Evolutionary conservation across 2,797 vertebrate species (phyloP).

Genomic region (Bovichtus diacanthus): DNA sequence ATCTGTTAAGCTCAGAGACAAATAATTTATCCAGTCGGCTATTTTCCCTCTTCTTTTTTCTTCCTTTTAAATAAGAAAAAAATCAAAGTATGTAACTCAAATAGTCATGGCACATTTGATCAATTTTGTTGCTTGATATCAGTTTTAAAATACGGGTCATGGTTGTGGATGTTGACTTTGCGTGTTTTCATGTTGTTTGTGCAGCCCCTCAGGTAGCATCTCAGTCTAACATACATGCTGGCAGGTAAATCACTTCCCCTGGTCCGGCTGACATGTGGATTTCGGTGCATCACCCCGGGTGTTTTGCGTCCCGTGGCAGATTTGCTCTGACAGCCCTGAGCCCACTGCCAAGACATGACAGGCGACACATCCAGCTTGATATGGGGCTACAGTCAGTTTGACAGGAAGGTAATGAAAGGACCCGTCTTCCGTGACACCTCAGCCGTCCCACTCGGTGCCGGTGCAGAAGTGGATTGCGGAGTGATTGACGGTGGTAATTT

Average conservation of each 20-base stretch:
- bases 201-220: background rate
- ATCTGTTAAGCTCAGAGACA: background rate
- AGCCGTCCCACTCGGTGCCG: constrained; percentile 22
- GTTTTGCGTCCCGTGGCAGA: constrained; percentile 63
- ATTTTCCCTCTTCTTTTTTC: too few species aligned
- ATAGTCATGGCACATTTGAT: background rate
- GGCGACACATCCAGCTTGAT: constrained; percentile 65
- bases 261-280: constrained; percentile 5
- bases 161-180: constrained; percentile 6
- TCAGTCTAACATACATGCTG: constrained; percentile 4
- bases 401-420: constrained; percentile 77
- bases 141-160: background rate
- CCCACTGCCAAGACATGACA: constrained; percentile 64
- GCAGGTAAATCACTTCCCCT: constrained; percentile 46
- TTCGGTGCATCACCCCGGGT: constrained; percentile 18
- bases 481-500: constrained; percentile 71
- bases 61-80: background rate
- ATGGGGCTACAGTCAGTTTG: constrained; percentile 62
- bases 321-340: constrained; percentile 70
- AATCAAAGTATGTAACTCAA: background rate
- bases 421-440: constrained; percentile 43
- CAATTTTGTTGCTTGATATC: background rate
- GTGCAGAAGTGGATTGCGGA: constrained; percentile 26
- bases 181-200: background rate
- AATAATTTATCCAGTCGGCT: background rate